Evolutionary conservation across 2,113 vertebrate species (phyloP).

Genomic region (Lepus americanus): DNA sequence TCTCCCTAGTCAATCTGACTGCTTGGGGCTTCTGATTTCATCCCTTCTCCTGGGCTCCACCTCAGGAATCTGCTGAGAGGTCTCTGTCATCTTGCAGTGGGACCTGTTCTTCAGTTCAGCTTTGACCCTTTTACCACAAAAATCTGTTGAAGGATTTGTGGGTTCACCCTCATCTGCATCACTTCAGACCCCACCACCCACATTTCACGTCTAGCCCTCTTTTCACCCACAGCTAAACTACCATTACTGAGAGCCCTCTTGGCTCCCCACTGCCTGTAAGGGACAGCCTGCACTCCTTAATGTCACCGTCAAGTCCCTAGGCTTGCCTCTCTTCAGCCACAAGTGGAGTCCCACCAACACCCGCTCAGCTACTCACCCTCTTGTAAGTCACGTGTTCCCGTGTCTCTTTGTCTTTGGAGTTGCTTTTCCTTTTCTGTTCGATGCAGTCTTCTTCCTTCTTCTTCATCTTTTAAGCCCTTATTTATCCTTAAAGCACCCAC

Average conservation of each 20-base stretch:
- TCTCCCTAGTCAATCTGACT: too few species aligned
- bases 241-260: neutral
- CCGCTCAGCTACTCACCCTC: neutral
- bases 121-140: neutral
- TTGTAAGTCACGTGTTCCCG: neutral
- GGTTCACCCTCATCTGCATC: neutral
- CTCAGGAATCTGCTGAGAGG: neutral
- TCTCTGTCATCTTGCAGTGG: neutral
- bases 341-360: too few species aligned
- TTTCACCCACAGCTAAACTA: neutral
- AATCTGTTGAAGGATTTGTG: neutral
- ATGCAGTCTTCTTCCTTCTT: neutral
- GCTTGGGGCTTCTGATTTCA: neutral
- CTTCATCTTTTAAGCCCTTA: neutral
- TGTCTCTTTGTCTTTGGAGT: neutral
- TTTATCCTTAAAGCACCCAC: neutral
- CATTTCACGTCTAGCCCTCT: neutral
- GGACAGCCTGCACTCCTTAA: neutral
- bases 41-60: neutral
- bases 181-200: neutral
- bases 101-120: neutral
- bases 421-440: neutral
- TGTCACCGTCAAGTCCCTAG: accelerated
- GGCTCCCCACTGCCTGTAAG: neutral
- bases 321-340: neutral